Conservation (phyloP, 53 echinoderm and acorn worm species). For the Holothuria leucospilota region DNA sequence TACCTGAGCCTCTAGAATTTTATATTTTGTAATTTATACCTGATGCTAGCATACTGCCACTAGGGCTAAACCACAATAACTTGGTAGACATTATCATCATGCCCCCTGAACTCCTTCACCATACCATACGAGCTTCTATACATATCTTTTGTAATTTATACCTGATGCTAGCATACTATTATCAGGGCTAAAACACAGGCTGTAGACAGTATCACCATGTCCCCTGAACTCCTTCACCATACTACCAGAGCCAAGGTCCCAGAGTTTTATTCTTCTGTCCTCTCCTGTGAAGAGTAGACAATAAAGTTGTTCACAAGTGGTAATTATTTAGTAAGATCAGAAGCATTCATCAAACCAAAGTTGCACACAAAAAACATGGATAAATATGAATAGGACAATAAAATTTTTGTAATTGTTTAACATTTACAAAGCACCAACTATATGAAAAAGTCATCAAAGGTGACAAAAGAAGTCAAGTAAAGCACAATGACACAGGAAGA, state of each 20-base stretch:
- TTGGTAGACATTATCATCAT: conserved; percentile 88
- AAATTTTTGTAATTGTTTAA: background rate
- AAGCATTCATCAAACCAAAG: background rate
- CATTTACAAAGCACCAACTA: background rate
- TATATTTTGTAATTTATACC: conserved; percentile 55
- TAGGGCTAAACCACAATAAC: conserved; percentile 83
- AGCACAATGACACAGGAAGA: no score
- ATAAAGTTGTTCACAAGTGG: background rate
- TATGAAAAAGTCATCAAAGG: no score
- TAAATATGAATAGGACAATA: no score
- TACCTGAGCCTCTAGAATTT: background rate
- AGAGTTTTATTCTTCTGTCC: conserved; percentile 86
- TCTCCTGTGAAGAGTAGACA: conserved; percentile 63
- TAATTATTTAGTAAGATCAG: background rate
- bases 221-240: conserved; percentile 92
- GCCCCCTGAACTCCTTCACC: conserved; percentile 91
- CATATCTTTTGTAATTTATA: conserved; percentile 28
- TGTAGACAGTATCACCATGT: conserved; percentile 88
- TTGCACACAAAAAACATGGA: background rate
- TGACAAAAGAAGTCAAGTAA: no score
- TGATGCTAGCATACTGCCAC: conserved; percentile 84
- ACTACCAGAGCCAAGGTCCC: conserved; percentile 91
- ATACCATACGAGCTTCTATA: no score
- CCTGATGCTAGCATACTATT: conserved; percentile 87
- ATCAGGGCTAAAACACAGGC: conserved; percentile 85